Conservation (phyloP, 2,113 vertebrate genomes). For the Xerus inauris region DNA sequence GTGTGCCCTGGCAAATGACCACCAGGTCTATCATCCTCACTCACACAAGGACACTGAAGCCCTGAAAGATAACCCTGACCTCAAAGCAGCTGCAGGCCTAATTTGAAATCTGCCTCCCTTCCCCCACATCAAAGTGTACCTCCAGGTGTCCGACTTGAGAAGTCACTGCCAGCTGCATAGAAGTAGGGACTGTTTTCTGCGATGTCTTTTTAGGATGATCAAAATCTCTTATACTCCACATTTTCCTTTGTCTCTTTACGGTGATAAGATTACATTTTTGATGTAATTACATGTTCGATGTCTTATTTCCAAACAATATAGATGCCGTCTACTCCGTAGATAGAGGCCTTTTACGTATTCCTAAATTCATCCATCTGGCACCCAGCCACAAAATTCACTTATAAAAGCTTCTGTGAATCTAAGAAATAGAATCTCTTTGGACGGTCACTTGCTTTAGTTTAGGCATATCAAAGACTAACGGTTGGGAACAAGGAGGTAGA, state of each 20-base stretch:
- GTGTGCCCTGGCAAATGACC: neutral
- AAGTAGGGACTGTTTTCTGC: neutral
- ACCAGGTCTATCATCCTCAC: neutral
- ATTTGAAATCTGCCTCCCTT: neutral
- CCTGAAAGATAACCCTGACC: neutral
- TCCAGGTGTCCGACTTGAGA: neutral
- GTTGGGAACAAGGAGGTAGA: neutral
- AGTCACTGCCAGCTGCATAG: neutral
- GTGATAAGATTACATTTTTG: conserved; percentile 18
- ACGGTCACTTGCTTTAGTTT: conserved; percentile 66
- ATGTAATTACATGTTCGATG: neutral
- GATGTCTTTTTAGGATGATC: neutral
- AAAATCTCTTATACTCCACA: neutral
- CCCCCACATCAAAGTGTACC: neutral
- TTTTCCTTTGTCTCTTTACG: conserved; percentile 19
- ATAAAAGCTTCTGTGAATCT: conserved; percentile 48
- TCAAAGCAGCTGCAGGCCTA: neutral
- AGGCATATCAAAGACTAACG: conserved; percentile 50
- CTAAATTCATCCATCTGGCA: conserved; percentile 59
- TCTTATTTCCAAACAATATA: conserved; percentile 51
- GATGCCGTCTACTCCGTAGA: neutral
- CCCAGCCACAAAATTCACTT: neutral
- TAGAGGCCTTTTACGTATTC: neutral
- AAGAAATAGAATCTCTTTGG: conserved; percentile 52
- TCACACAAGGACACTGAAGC: neutral